phyloP scores from a whole-genome alignment of 64 coral and sea anemone species.

The Montipora efflorescens region DNA sequence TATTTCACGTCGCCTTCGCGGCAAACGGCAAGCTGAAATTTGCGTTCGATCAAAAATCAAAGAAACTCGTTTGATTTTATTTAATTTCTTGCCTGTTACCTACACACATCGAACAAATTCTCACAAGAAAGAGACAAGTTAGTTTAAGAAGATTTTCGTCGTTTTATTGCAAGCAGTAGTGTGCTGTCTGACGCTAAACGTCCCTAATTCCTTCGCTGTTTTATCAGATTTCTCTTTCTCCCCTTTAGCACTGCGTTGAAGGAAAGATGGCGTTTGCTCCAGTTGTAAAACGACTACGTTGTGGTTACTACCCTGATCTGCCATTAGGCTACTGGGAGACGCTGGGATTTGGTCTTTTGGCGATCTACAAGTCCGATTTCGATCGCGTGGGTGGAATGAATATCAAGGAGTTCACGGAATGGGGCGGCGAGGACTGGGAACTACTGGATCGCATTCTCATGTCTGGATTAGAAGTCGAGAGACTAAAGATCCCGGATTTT shows the following conservation, averaged over 20 bases:
- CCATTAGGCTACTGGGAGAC: conserved; percentile 95
- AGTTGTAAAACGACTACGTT: conserved; percentile 85
- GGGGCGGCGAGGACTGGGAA: conserved; percentile 98
- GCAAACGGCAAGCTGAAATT: no score
- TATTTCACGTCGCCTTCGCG: no score
- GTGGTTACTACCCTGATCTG: conserved; percentile 70
- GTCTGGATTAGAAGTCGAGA: conserved; percentile 84
- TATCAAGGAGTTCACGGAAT: conserved; percentile 73
- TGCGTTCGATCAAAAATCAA: no score
- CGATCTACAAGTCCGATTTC: conserved; percentile 95
- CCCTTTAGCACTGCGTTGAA: conserved; percentile 78
- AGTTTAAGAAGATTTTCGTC: no score
- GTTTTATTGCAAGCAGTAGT: no score
- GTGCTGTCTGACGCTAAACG: no score
- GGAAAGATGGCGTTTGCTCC: conserved; percentile 98
- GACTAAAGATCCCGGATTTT: conserved; percentile 88
- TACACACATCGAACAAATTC: no score
- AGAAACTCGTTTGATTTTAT: no score
- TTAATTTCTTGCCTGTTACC: no score
- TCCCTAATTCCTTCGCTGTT: background rate
- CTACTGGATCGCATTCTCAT: conserved; percentile 90
- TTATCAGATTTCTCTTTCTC: background rate
- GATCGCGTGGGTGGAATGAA: conserved; percentile 93
- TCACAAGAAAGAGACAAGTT: no score
- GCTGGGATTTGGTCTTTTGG: conserved; percentile 87